Percentiles rank a stretch among this genome's conserved stretches.
phyloP scores from a whole-genome alignment of 2,113 vertebrate genomes.

The Neotoma lepida region DNA sequence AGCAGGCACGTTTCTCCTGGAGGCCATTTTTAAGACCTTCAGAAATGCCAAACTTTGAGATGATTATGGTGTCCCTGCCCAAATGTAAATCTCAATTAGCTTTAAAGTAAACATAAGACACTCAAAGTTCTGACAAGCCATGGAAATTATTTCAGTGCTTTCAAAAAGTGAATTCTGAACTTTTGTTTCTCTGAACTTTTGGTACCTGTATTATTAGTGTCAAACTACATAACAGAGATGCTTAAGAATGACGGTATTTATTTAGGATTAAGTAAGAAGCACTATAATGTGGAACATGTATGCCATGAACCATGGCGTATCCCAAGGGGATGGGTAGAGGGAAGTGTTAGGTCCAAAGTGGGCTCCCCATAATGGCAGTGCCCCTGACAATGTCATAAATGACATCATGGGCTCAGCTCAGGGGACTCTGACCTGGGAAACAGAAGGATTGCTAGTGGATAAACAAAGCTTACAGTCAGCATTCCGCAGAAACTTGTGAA shows the following conservation, averaged over 20 bases:
- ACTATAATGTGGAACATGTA: neutral
- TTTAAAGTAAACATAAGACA: slow-evolving; percentile 33
- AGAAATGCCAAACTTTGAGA: neutral
- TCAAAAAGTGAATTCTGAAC: neutral
- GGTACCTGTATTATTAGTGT: neutral
- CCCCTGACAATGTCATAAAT: neutral
- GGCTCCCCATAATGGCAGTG: neutral
- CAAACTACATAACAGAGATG: neutral
- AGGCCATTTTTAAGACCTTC: slow-evolving; percentile 18
- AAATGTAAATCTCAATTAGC: slow-evolving; percentile 37
- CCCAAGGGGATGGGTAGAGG: neutral
- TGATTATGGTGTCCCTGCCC: neutral
- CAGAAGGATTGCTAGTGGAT: neutral
- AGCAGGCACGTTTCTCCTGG: too few species aligned
- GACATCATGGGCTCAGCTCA: neutral
- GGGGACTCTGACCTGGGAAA: neutral
- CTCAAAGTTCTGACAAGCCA: slow-evolving; percentile 25
- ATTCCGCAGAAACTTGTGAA: neutral
- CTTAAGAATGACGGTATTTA: neutral
- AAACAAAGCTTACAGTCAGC: neutral
- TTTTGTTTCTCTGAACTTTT: slow-evolving; percentile 33
- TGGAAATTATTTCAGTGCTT: neutral
- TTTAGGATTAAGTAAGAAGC: neutral
- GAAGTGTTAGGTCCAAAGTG: neutral
- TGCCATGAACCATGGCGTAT: neutral